phyloP scores from a whole-genome alignment of 2,113 vertebrate species.

The Antennarius striatus region DNA sequence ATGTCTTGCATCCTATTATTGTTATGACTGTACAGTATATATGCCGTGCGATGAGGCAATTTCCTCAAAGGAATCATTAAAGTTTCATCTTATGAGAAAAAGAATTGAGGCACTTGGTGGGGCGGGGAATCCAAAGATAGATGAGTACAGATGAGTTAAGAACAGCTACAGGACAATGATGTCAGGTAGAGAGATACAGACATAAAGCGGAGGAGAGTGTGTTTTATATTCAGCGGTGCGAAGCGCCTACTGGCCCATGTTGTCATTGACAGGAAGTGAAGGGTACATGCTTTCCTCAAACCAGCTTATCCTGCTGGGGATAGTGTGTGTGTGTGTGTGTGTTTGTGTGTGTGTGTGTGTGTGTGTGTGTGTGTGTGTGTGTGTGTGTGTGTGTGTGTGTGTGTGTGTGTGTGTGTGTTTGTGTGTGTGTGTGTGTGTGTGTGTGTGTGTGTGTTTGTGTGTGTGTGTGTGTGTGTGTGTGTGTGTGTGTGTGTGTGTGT shows the following conservation, averaged over 20 bases:
- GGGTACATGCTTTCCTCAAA: slow-evolving; percentile 58
- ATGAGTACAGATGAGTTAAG: neutral
- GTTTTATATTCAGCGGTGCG: slow-evolving; percentile 55
- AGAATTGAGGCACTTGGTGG: neutral
- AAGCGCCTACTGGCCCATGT: slow-evolving; percentile 52
- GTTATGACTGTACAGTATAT: slow-evolving; percentile 20
- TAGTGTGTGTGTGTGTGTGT: slow-evolving; percentile 29
- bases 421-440: slow-evolving; percentile 21
- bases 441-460: slow-evolving; percentile 9
- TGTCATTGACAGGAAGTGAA: slow-evolving; percentile 73
- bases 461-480: slow-evolving; percentile 11
- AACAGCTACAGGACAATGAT: slow-evolving; percentile 13
- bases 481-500: too few relatives aligned
- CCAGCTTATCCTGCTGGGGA: slow-evolving; percentile 57
- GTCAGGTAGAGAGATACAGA: slow-evolving; percentile 22
- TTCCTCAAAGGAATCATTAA: slow-evolving; percentile 40
- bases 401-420: neutral
- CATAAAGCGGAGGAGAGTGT: slow-evolving; percentile 21
- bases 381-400: neutral
- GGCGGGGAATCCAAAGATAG: neutral
- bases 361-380: neutral
- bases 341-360: slow-evolving; percentile 9
- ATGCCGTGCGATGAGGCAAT: slow-evolving; percentile 22
- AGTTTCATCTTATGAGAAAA: slow-evolving; percentile 39
- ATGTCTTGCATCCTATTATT: slow-evolving; percentile 31